These are phyloP conservation scores for Eurystomus glaucurus DNA, from an alignment of 2,797 vertebrate genomes.

Conservation along the genomic window DNA sequence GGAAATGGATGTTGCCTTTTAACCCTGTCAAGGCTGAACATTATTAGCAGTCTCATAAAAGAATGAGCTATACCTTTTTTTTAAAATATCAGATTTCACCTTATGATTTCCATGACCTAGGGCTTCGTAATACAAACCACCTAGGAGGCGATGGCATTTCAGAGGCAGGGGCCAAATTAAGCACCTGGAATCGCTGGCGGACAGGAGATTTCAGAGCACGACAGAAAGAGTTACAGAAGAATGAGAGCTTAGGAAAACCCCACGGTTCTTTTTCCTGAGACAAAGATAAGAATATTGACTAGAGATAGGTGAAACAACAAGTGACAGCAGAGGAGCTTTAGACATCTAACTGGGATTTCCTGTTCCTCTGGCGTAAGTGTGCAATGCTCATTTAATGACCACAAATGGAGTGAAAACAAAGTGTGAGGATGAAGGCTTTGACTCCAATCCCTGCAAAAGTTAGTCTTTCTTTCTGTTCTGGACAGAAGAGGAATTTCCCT, in stretches of 20 bases:
- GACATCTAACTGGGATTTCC: slow-evolving; percentile 55
- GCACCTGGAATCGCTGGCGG: neutral
- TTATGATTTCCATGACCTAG: slow-evolving; percentile 36
- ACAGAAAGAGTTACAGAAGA: slow-evolving; percentile 53
- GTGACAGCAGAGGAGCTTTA: slow-evolving; percentile 35
- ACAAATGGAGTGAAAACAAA: neutral
- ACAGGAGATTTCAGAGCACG: neutral
- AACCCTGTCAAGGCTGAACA: slow-evolving; percentile 75
- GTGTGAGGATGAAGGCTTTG: neutral
- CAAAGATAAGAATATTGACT: slow-evolving; percentile 52
- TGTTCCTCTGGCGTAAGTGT: neutral
- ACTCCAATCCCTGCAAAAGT: neutral
- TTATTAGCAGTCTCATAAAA: slow-evolving; percentile 50
- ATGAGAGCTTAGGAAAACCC: slow-evolving; percentile 41
- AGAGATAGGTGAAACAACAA: slow-evolving; percentile 60
- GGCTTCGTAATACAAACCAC: neutral
- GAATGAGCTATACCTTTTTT: slow-evolving; percentile 33
- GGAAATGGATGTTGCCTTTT: slow-evolving; percentile 81
- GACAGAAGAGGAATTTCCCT: neutral
- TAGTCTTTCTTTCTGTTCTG: neutral
- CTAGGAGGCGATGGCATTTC: neutral
- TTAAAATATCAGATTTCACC: slow-evolving; percentile 43
- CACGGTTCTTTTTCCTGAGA: slow-evolving; percentile 40
- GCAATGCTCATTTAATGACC: slow-evolving; percentile 24
- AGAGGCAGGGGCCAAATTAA: slow-evolving; percentile 29